A percentile compares a stretch with the other conserved stretches of the same genome.
These are phyloP conservation scores for Parazoanthus atlanticus DNA, from an alignment of 92 coral and sea anemone species.

Conservation along the genomic window DNA sequence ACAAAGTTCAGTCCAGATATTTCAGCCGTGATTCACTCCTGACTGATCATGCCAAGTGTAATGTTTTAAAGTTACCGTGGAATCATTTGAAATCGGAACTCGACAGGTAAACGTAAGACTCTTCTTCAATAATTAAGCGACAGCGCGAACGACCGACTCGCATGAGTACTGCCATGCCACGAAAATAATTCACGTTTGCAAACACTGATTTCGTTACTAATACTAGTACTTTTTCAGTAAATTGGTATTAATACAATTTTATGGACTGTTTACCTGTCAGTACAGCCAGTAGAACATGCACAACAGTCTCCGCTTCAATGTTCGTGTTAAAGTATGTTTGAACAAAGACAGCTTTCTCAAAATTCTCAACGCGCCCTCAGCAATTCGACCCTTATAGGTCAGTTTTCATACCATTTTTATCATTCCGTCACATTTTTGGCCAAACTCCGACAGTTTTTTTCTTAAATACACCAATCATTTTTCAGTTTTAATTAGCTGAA, in stretches of 20 bases:
- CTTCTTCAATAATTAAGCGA: background rate
- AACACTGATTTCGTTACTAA: background rate
- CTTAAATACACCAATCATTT: too few relatives aligned
- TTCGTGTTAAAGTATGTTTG: background rate
- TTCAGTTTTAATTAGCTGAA: background rate
- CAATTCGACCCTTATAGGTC: background rate
- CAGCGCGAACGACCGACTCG: background rate
- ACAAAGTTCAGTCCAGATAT: too few relatives aligned
- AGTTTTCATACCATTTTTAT: constrained; percentile 11
- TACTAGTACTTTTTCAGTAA: background rate
- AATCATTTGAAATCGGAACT: too few relatives aligned
- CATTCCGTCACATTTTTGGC: background rate
- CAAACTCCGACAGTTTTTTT: background rate
- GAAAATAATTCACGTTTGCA: background rate
- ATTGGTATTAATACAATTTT: background rate
- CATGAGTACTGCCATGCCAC: too few relatives aligned
- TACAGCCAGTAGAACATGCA: too few relatives aligned
- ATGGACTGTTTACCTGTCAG: background rate
- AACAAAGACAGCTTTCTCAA: background rate
- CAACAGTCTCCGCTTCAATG: background rate
- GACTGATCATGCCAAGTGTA: too few relatives aligned
- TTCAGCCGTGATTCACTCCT: too few relatives aligned
- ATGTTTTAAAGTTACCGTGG: too few relatives aligned
- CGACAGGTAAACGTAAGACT: too few relatives aligned
- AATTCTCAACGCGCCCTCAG: too few relatives aligned